These are phyloP conservation scores for Tachina fera DNA, from an alignment of 2,888 invertebrate species.

Conservation along the genomic window DNA sequence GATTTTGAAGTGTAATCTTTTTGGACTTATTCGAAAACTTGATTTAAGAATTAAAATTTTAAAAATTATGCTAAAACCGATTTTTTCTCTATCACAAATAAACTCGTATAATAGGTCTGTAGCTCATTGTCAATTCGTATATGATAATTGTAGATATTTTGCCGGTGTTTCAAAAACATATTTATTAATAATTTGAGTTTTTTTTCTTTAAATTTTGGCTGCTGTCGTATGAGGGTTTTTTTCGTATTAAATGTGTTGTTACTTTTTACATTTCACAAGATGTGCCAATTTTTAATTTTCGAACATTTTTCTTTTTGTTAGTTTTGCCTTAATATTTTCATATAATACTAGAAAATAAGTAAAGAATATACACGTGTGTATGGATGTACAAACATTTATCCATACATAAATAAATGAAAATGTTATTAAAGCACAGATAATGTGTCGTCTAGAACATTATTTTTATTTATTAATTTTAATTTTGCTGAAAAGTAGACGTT, in stretches of 20 bases:
- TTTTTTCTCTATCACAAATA: no score
- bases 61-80: no score
- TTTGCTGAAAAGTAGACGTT: neutral
- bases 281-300: conserved; percentile 63
- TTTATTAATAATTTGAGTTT: conserved; percentile 34
- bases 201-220: conserved; percentile 38
- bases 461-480: neutral
- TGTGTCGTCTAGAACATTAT: conserved; percentile 37
- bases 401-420: neutral
- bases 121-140: conserved; percentile 28
- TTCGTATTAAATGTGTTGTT: conserved; percentile 30
- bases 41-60: no score
- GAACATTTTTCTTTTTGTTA: neutral
- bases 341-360: conserved; percentile 11
- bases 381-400: neutral
- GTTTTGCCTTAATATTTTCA: conserved; percentile 5
- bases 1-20: no score
- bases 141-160: conserved; percentile 22
- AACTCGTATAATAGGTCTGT: neutral
- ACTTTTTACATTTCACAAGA: conserved; percentile 35
- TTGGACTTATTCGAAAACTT: no score
- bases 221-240: conserved; percentile 32
- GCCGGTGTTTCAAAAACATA: conserved; percentile 26
- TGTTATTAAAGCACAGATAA: conserved; percentile 37
- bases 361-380: neutral